Base-by-base conservation (phyloP, 1,140 invertebrate species). In the Conus betulinus region DNA sequence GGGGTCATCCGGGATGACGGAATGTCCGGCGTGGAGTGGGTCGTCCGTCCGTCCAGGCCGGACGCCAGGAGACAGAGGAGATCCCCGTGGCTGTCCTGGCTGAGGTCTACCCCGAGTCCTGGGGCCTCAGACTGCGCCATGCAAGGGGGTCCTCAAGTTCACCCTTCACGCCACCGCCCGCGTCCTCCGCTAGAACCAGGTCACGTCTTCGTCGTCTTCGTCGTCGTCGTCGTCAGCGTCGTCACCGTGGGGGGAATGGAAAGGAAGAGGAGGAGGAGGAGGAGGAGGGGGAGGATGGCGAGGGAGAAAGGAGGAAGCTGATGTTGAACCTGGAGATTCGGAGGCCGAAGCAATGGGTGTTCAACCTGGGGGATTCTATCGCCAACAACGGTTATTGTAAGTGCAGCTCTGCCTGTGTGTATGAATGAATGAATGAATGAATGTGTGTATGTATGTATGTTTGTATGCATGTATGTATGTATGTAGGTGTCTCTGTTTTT, bases 331-430 rank as follows among this genome's bases (percentile, higher is more conserved):
- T 89, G 84, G 85, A 84, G 88, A 86, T 89, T 71, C 53, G 78
- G 15, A 82, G 20, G 8, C 88, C 88, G 25, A 82, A 53, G 53
- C 55, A 27, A 39, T 89, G 88, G 88, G 84, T 87, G 55, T 89
- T 89, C 57, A 89, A 89, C 57, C 76, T 89, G 39, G 88, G 88
- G 23, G 88, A 89, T 71, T 89, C 88, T 15, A 82, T 60, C 25
- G 74, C 88, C 10, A 89, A 89, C 76, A 85, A 89, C 51, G 88
- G 88, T 25, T 79, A 67, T 7, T 89, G 88, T 89, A 25, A 89
- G 88, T 82, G 8, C 8, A 15, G 57, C 15, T 71, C 11, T 71
- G 67, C 20, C 11, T 71, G 67, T 71, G 67, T 71, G 67, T 71
- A 20, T 71, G 67, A 17, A 20, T 71, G 67, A 17, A 20, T 81